Evolutionary conservation across 2,888 invertebrate genomes (phyloP).

Genomic region (Papilio gigon): DNA sequence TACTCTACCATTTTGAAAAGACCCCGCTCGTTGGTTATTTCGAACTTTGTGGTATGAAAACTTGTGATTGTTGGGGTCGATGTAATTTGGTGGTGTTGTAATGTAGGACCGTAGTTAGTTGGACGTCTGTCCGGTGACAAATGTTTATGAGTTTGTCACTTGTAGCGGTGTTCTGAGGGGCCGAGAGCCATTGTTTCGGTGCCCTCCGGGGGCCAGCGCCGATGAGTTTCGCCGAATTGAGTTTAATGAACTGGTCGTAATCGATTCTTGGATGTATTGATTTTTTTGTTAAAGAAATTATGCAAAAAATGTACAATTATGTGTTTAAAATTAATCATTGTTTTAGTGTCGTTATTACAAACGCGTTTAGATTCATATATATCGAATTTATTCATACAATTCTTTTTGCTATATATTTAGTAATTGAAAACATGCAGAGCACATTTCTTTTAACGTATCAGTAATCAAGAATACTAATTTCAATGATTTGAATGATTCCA

Average conservation of each 20-base stretch:
- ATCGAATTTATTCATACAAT: not conserved
- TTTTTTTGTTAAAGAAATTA: conserved; percentile 38
- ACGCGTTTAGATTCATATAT: not conserved
- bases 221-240: conserved; percentile 61
- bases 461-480: too few species aligned
- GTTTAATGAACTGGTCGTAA: conserved; percentile 67
- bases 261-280: conserved; percentile 46
- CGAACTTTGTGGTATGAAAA: conserved; percentile 36
- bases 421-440: too few species aligned
- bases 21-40: conserved; percentile 46
- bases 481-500: too few species aligned
- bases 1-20: conserved; percentile 57
- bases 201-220: conserved; percentile 57
- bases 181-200: conserved; percentile 62
- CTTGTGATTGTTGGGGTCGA: conserved; percentile 50
- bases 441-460: too few species aligned
- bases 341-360: not conserved
- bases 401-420: not conserved
- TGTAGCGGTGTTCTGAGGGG: conserved; percentile 58
- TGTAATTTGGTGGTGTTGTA: conserved; percentile 58
- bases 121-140: conserved; percentile 77
- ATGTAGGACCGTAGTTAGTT: conserved; percentile 73
- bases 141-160: conserved; percentile 83
- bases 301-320: conserved; percentile 32
- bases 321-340: conserved; percentile 21